Conservation (phyloP, 2,888 invertebrate species). For the Rapana venosa region DNA sequence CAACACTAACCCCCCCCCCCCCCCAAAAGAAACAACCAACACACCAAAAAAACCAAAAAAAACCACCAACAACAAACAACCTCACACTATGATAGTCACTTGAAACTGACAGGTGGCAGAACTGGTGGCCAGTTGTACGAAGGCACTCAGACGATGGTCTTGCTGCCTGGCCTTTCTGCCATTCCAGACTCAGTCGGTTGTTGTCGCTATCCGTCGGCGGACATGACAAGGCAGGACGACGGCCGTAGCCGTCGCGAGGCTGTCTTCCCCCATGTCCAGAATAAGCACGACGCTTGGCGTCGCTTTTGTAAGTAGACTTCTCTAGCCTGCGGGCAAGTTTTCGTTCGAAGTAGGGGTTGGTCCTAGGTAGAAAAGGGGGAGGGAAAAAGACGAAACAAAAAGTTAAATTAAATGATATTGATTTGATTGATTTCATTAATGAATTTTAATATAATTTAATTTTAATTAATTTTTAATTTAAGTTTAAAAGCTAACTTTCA, state of each 20-base stretch:
- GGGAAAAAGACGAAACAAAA: neutral
- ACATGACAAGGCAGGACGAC: constrained; percentile 57
- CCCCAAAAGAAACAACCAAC: neutral
- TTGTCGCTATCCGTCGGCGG: constrained; percentile 60
- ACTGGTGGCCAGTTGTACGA: constrained; percentile 61
- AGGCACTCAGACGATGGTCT: constrained; percentile 61
- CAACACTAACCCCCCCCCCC: neutral
- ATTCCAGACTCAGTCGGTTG: constrained; percentile 61
- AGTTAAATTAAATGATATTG: too few relatives aligned
- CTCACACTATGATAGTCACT: constrained; percentile 65
- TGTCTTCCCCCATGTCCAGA: constrained; percentile 58
- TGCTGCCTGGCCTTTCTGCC: constrained; percentile 62
- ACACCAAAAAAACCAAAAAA: neutral
- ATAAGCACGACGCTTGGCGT: constrained; percentile 53
- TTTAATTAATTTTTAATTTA: too few relatives aligned
- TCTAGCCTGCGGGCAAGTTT: constrained; percentile 62
- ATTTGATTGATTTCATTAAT: too few relatives aligned
- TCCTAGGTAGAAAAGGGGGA: constrained; percentile 46
- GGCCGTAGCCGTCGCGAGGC: constrained; percentile 58
- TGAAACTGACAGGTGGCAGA: constrained; percentile 64
- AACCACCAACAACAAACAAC: neutral
- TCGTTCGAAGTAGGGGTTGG: constrained; percentile 66
- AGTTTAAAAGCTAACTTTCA: too few relatives aligned
- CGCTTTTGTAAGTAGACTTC: constrained; percentile 58
- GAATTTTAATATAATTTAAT: too few relatives aligned